Base-by-base conservation (phyloP, 1,140 invertebrate genomes). In the Rhagoletis pomonella region DNA sequence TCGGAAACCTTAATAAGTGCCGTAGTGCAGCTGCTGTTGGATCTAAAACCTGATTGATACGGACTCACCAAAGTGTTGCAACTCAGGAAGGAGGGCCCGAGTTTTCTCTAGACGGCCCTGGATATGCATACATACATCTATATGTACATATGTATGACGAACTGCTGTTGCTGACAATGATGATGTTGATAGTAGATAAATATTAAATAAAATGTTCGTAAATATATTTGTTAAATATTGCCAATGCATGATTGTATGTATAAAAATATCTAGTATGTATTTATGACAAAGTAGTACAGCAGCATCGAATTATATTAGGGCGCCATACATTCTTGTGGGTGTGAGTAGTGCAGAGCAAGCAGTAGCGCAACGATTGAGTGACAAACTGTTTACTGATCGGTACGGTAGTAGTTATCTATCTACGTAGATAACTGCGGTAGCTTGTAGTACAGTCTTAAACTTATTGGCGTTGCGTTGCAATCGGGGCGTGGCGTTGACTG, bases 301-400 rank as follows among this genome's bases (percentile, higher is more conserved):
- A 10, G 5, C 10, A 55, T 5, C 50, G 50, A 55, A 29, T 29
- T 10, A 55, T 10, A 55, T 10, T 55, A 10, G 50, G 50, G 5
- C 50, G 50, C 10, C 5, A 7, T 1, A 55, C 50, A 10, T 5
- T 5, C 5, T 1, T 42, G 7, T 3, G 64, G 10, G 50, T 67
- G 64, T 42, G 64, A 12, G 64, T 42, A 29, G 64, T 39, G 64
- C n/a, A 67, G 64, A 55, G 64, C 19, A 39, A 67, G 50, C 64
- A 39, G 64, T 67, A 67, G 64, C 39, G 64, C 64, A 67, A 10
- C 29, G 2, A 67, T 67, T 67, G 64, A 67, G 29, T 67, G 19
- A 39, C 64, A 67, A 29, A 0, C 42, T 73, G 29, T 73, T 73
- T 73, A 42, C 69, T 73, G 39, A 73, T 73, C 69, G 69, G 69